Evolutionary conservation across 92 coral and sea anemone genomes (phyloP), one percentile per base, ranked within the genome.

Genomic region (Parazoanthus atlanticus): DNA sequence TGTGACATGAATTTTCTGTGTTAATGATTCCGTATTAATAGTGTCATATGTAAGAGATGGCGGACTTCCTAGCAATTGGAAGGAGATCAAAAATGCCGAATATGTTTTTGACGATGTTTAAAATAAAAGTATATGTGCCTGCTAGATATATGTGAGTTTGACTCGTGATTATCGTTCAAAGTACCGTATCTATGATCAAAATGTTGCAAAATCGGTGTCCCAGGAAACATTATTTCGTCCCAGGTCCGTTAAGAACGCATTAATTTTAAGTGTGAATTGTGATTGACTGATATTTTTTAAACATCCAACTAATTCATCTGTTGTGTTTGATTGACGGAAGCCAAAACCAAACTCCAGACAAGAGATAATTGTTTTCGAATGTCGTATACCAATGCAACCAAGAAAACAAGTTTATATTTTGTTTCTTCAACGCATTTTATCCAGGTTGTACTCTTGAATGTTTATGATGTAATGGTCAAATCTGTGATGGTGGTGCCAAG

Each of bases 401-500:
- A 15, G 11, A 61, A 61, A 61, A 25, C 28, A 61, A 19, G 23
- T 28, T 29, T 46, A 46, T 6, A 0, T 32, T 10, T 30, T 9
- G 28, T 36, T 82, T 61, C 49, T 34, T 84, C 38, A 10, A 40
- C 30, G 46, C 32, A 8, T 23, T 61, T 79, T 5, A 80, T 78
- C 19, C 84, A 95, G 98, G 96, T 95, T 70, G 99, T 97, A 70
- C 92, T 97, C 46, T 81, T 97, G 34, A 97, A 97, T 89, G 99
- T 97, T 33, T 97, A 97, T 78, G 98, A 97, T 88, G 99, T 97
- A 19, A 95, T 97, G 99, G 79, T 94, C 90, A 97, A 97, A 69
- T 97, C 99, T 46, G 99, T 97, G 28, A 95, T 94, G 94, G 97
- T 97, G 64, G 97, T 97, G 21, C 99, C 99, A 9, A 91, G 99